Base-by-base conservation (phyloP, 2,797 vertebrate genomes). In the Tadarida brasiliensis region DNA sequence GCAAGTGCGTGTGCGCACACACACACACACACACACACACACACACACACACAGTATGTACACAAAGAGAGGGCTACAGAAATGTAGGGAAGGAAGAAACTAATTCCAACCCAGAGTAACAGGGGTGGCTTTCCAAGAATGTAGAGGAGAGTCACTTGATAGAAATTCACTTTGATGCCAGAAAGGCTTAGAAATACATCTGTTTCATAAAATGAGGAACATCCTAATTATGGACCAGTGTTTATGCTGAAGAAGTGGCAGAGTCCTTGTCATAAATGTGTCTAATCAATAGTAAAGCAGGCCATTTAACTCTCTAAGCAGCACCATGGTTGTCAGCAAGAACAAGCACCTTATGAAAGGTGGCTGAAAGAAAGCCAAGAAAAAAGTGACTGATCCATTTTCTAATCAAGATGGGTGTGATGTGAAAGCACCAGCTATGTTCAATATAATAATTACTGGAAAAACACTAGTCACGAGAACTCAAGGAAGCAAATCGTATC, bases 161-260 rank as follows among this genome's bases (percentile, higher is more conserved):
- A 7, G 78, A 88, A 91, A 87, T 47, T 81, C 20, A 83, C 28
- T 68, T 93, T 67, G 49, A 80, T 91, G 35, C 20, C 20, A 26
- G 47, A 70, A 85, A 80, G 47, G 2, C 39, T 91, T 76, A 68
- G 81, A 91, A 86, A 65, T 28, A 11, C 5, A 49, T 76, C 28
- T 71, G 15, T 59, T 83, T 88, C 22, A 56, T 14, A 49, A 80
- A 76, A n/a, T 70, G 49, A 89, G n/a, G 4, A 11, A 71, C 17
- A 12, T 20, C 10, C 16, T 68, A 51, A 56, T 39, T 56, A n/a
- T 0, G 7, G 76, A 35, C 26, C 57, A 56, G 17, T 20, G 14
- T n/a, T 57, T 26, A 85, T 67, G 35, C 35, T 86, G 39, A 59
- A 73, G 87, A 76, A 85, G 59, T 11, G 67, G 57, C 54, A n/a